These are phyloP conservation scores for Polydrusus pterygomalis DNA, from an alignment of 2,888 invertebrate species.

Conservation along the genomic window DNA sequence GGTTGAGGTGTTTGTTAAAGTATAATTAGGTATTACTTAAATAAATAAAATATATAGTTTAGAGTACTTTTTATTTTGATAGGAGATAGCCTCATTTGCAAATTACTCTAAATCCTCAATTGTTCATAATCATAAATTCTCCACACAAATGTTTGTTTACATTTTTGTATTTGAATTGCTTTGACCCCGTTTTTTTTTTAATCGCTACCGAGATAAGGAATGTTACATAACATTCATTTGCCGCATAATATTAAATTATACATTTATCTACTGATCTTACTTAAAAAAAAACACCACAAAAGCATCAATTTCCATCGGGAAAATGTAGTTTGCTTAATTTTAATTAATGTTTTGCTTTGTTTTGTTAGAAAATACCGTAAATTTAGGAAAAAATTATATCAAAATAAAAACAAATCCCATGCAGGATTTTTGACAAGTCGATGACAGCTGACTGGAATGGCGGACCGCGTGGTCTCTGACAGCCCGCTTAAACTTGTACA, in stretches of 20 bases:
- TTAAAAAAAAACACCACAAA: background rate
- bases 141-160: background rate
- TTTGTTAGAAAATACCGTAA: slow-evolving; percentile 21
- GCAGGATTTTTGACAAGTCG: slow-evolving; percentile 46
- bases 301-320: background rate
- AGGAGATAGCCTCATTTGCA: no score
- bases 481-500: slow-evolving; percentile 48
- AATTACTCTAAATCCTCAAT: no score
- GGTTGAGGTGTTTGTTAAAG: no score
- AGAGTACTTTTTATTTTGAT: no score
- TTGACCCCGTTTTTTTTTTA: slow-evolving; percentile 4
- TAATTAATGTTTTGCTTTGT: background rate
- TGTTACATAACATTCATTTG: slow-evolving; percentile 15
- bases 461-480: slow-evolving; percentile 49
- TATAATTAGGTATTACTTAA: no score
- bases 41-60: no score
- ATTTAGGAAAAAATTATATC: slow-evolving; percentile 20
- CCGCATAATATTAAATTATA: background rate
- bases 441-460: slow-evolving; percentile 49
- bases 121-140: no score
- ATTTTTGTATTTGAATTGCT: background rate
- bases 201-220: background rate
- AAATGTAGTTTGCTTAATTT: background rate
- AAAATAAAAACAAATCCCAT: slow-evolving; percentile 46
- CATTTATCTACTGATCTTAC: background rate